Evolutionary conservation across 2,888 invertebrate genomes (phyloP), one percentile per base, ranked within the genome.

Genomic region (Therioaphis trifolii): DNA sequence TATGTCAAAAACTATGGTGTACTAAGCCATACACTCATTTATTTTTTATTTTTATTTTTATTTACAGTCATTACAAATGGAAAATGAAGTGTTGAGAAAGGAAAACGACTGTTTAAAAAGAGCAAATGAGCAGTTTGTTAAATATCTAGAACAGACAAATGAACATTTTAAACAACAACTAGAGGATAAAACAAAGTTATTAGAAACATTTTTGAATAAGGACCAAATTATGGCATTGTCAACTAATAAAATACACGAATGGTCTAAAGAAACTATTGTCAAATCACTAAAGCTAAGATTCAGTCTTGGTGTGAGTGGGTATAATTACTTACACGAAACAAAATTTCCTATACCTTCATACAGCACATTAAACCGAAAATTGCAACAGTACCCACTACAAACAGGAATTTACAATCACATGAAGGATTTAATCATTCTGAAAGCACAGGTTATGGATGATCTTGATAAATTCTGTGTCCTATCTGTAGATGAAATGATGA

Each of bases 401-500:
- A 71, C 52, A 71, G 46, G 49, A 49, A 71, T 71, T 71, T 49
- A 27, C 49, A 46, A 71, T 49, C 49, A 49, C 27, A 71, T 71
- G 49, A 71, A 18, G 71, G 71, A 71, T 71, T 24, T 49, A 9
- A 46, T 71, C 29, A 27, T 29, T 71, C 29, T 49, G 18, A 71
- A 71, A 18, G 27, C 49, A n/a, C 71, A 49, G 49, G 46, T 46
- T 71, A 49, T 49, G 46, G 46, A 71, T 71, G 18, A n/a, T 49
- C 49, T 71, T 49, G 46, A 71, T 21, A 71, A 49, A 49, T 71
- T 24, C 18, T 68, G 68, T 68, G 40, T 21, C 40, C 21, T 68
- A 40, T 71, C 71, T 71, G 71, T 71, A 71, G 71, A 71, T 71
- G 49, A 71, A 71, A 71, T 71, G 71, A 71, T 71, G 49, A 49